These are phyloP conservation scores for Platyscapa corneri DNA, from an alignment of 1,140 invertebrate species.

Conservation along the genomic window DNA sequence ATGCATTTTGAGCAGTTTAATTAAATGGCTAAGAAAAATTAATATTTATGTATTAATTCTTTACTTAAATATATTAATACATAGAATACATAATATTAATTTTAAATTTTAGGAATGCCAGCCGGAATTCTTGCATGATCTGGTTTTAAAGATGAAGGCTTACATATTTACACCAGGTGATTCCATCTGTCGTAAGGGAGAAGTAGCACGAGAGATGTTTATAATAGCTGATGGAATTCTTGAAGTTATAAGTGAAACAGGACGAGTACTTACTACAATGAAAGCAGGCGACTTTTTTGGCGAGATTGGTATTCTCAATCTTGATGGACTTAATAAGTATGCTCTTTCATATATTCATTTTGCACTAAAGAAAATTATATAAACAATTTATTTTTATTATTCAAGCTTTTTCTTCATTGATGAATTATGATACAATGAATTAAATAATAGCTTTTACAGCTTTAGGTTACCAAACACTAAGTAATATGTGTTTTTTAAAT, in stretches of 20 bases:
- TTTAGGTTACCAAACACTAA: too few species aligned
- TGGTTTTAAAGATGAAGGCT: constrained; percentile 98
- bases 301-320: constrained; percentile 96
- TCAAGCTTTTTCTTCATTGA: too few species aligned
- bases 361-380: too few species aligned
- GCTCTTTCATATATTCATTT: constrained; percentile 56
- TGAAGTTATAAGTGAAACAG: constrained; percentile 95
- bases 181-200: constrained; percentile 94
- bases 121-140: constrained; percentile 96
- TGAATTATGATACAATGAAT: too few species aligned
- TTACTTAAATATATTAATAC: too few species aligned
- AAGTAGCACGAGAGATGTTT: constrained; percentile 98
- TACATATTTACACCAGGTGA: constrained; percentile 98
- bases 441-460: too few species aligned
- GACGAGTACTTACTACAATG: constrained; percentile 95
- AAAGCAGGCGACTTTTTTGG: constrained; percentile 98
- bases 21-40: too few species aligned
- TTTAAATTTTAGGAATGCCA: constrained; percentile 92
- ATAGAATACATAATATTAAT: not conserved
- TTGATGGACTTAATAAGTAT: constrained; percentile 97
- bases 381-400: too few species aligned
- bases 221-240: constrained; percentile 98
- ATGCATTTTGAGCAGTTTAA: too few species aligned
- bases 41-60: too few species aligned
- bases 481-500: too few species aligned